Conservation (phyloP, 64 coral and sea anemone species). For the Dendronephthya gigantea region DNA sequence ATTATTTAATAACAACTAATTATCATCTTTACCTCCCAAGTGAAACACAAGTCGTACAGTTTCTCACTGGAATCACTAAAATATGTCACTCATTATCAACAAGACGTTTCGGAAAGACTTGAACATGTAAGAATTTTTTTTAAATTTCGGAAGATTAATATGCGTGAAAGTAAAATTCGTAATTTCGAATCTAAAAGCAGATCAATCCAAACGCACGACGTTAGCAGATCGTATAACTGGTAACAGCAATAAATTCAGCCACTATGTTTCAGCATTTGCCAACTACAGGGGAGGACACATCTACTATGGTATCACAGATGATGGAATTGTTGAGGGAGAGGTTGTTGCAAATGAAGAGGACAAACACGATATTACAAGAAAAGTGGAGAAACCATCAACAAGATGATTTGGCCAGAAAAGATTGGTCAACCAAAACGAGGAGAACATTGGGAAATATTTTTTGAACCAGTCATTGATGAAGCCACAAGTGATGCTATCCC, state of each 20-base stretch:
- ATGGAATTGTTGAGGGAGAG: not conserved
- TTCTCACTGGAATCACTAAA: not conserved
- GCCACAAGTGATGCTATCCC: not conserved
- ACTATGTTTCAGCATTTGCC: not conserved
- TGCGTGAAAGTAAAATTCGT: not conserved
- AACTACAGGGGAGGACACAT: not conserved
- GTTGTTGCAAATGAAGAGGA: not conserved
- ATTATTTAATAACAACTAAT: not conserved
- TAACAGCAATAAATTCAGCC: not conserved
- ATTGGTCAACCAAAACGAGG: not conserved
- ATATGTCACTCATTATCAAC: not conserved
- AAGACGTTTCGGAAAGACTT: not conserved
- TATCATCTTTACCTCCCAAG: not conserved
- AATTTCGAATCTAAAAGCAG: not conserved
- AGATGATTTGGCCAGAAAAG: not conserved
- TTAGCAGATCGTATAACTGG: not conserved
- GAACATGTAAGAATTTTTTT: not conserved
- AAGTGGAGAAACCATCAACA: not conserved
- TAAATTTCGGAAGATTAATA: not conserved
- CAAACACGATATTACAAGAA: not conserved
- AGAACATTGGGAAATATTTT: not conserved
- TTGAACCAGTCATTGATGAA: not conserved
- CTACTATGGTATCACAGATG: not conserved
- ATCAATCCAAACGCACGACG: not conserved
- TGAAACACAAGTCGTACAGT: not conserved